Evolutionary conservation across 2,113 vertebrate species (phyloP), one percentile per base, ranked within the genome.

Genomic region (Cyphomyrus plagiostoma): DNA sequence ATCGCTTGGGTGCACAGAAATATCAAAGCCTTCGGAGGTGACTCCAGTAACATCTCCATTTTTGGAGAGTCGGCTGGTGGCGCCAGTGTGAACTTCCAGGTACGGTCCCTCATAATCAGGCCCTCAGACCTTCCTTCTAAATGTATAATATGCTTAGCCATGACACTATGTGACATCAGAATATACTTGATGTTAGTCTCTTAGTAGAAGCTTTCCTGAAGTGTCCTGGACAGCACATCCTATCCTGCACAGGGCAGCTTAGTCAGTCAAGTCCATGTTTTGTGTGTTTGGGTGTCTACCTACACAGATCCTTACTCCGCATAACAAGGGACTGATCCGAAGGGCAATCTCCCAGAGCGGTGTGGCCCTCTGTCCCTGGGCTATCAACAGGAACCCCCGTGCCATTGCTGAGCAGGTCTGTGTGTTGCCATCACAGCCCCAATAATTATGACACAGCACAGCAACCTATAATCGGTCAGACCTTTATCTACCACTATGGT

Each of bases 1-100:
- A 98, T 99, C 0, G 94, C 96, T 0, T 99, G 98, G 98, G 98
- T 99, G 87, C 96, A 98, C 96, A 97, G 97, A 91, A 99, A 99
- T 92, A 99, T 99, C 53, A 94, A 86, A 0, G 95, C 95, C 21
- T 99, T 99, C 9, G 98, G 98, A 0, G 98, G 98, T 0, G 96
- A 99, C 92, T 96, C 98, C 0, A 53, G 95, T 88, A 99, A 96
- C 92, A 96, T 99, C 93, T 99, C 98, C 23, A 1, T 99, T 92
- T 99, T 99, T 39, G 98, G 98, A 88, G 98, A 99, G 62, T 99
- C 98, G 0, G 98, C 98, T 0, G 98, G 98, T 17, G 96, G 3
- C 0, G 93, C 62, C 89, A 97, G 97, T 0, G 97, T 97, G 74
- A 97, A 95, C 87, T 95, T 99, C 56, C 98, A 99, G 98, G 98